These are phyloP conservation scores for Dendroctonus valens DNA, from an alignment of 1,140 invertebrate genomes.

Conservation along the genomic window DNA sequence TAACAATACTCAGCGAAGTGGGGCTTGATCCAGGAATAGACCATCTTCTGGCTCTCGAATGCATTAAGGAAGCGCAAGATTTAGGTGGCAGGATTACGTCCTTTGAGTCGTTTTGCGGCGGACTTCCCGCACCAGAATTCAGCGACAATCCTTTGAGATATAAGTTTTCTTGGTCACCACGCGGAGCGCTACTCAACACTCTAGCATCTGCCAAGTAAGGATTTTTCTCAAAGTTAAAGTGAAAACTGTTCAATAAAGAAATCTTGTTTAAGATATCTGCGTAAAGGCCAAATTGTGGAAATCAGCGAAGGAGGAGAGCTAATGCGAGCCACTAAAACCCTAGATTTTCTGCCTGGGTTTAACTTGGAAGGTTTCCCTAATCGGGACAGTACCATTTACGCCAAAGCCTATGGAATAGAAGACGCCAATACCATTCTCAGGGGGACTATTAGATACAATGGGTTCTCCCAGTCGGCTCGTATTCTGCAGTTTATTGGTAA, in stretches of 20 bases:
- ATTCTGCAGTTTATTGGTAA: constrained; percentile 72
- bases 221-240: not conserved
- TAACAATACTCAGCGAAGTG: constrained; percentile 92
- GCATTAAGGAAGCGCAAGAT: constrained; percentile 82
- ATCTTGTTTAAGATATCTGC: constrained; percentile 55
- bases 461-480: constrained; percentile 85
- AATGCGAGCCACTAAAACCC: constrained; percentile 71
- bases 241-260: not conserved
- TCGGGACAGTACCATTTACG: constrained; percentile 90
- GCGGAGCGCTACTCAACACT: constrained; percentile 87
- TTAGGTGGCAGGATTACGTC: constrained; percentile 83
- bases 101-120: constrained; percentile 97
- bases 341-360: constrained; percentile 95
- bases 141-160: constrained; percentile 94
- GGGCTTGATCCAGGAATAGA: constrained; percentile 95
- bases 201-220: constrained; percentile 78
- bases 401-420: constrained; percentile 79
- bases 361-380: constrained; percentile 96
- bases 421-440: constrained; percentile 87
- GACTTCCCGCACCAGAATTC: constrained; percentile 90
- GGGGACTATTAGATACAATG: constrained; percentile 62
- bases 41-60: constrained; percentile 95
- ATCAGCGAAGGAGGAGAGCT: constrained; percentile 86
- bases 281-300: constrained; percentile 83
- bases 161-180: constrained; percentile 97